Base-by-base conservation (phyloP, 2,888 invertebrate genomes). In the Orchesella flavescens region DNA sequence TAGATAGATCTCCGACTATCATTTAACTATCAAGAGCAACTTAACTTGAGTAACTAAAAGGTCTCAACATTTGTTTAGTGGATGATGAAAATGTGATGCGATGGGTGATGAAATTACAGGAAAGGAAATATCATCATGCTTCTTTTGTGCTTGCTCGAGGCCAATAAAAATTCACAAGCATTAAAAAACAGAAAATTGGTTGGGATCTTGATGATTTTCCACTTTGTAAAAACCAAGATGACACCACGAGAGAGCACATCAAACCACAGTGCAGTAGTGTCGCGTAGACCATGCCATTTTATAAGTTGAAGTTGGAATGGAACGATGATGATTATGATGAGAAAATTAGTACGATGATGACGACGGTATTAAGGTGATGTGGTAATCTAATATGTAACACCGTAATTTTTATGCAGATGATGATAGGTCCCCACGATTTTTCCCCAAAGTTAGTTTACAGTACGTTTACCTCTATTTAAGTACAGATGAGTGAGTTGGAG, bases 91-190 rank as follows among this genome's bases (percentile, higher is more conserved):
- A n/a, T n/a, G n/a, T n/a, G n/a, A n/a, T 34, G 34, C 24, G 24
- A 24, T 34, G 17, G 34, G 44, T 68, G 68, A 68, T 68, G 68
- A 77, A 69, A 69, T 61, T 77, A 44, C 66, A 49, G 61, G 61
- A 46, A 69, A 77, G 53, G 19, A 61, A 46, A 69, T 24, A 24
- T 66, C n/a, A 10, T 15, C 24, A 9, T n/a, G n/a, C n/a, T 7
- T 34, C 34, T 34, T 34, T 34, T 34, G 34, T 34, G 17, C 34
- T 53, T 44, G 17, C 34, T 53, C 21, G 12, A 24, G 77, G 69
- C 77, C 59, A 77, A 77, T 69, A 77, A 77, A 66, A 69, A 77
- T 77, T 77, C 69, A 63, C 24, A 63, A 63, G 63, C 63, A 63
- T 63, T 12, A 63, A 63, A 63, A 63, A 12, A 23, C 10, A 9